A percentile compares a stretch with the other conserved stretches of the same genome.
Evolutionary conservation across 1,140 invertebrate species (phyloP).

Genomic region (Homarus americanus): DNA sequence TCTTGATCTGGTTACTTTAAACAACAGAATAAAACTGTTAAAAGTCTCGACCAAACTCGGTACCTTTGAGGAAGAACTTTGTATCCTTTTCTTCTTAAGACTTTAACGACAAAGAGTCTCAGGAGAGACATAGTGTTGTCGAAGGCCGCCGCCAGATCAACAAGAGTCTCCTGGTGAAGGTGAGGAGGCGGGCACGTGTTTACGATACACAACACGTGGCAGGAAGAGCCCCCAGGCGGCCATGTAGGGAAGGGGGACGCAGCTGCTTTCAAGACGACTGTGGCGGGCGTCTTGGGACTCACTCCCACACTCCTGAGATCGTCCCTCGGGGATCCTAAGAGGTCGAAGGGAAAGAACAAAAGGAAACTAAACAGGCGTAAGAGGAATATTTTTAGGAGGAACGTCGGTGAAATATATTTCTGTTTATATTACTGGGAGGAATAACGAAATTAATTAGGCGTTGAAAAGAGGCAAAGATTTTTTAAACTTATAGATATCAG

Average conservation of each 20-base stretch:
- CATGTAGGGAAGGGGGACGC: not conserved
- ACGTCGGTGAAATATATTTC: too few relatives aligned
- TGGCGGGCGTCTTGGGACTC: not conserved
- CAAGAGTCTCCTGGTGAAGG: not conserved
- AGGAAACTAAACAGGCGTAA: not conserved
- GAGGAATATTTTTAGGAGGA: not conserved
- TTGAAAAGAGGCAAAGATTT: too few relatives aligned
- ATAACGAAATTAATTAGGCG: too few relatives aligned
- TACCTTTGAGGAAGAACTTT: too few relatives aligned
- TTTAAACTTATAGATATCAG: too few relatives aligned
- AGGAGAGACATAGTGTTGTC: not conserved
- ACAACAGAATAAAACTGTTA: too few relatives aligned
- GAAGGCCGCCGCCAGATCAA: not conserved
- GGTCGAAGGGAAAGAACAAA: not conserved
- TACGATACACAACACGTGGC: constrained; percentile 2
- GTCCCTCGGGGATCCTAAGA: not conserved
- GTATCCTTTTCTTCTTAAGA: not conserved
- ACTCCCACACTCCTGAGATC: not conserved
- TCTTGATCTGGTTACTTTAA: too few relatives aligned
- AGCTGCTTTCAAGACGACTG: not conserved
- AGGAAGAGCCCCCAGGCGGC: not conserved
- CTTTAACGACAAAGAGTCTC: not conserved
- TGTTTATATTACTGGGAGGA: too few relatives aligned
- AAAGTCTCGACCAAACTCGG: too few relatives aligned
- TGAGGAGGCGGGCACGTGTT: not conserved